Conservation (phyloP, 2,888 invertebrate species). For the Imbricaverruca yamaguchii region DNA sequence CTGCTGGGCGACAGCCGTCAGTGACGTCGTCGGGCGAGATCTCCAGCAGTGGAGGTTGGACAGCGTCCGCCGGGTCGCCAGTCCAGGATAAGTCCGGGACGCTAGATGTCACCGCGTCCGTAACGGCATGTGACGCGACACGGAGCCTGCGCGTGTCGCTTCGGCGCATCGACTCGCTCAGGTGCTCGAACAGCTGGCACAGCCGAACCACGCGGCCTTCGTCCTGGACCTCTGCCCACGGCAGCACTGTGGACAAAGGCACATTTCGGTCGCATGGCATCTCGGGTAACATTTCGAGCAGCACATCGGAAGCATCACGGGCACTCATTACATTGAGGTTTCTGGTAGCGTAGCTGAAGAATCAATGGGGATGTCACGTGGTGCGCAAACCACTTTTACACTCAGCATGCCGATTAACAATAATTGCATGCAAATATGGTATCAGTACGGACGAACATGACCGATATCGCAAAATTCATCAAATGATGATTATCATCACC, state of each 20-base stretch:
- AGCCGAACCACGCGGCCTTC: not conserved
- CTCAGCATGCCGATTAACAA: no score
- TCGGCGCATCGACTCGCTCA: not conserved
- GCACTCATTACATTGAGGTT: no score
- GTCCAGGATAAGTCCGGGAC: not conserved
- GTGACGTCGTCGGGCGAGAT: not conserved
- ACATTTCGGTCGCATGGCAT: no score
- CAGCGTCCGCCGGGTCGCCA: not conserved
- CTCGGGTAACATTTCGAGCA: no score
- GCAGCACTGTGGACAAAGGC: not conserved
- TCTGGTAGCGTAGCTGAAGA: no score
- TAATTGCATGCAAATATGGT: no score
- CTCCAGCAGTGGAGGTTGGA: not conserved
- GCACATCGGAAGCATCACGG: no score
- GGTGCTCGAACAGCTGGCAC: not conserved
- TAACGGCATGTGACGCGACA: not conserved
- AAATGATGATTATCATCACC: no score
- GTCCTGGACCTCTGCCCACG: not conserved
- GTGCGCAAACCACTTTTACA: no score
- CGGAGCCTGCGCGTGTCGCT: not conserved
- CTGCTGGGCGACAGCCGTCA: not conserved
- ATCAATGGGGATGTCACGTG: no score
- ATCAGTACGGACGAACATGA: no score
- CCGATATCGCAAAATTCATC: no score
- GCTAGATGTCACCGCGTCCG: not conserved